Evolutionary conservation across 2,797 vertebrate species (phyloP).

Genomic region (Falco biarmicus): DNA sequence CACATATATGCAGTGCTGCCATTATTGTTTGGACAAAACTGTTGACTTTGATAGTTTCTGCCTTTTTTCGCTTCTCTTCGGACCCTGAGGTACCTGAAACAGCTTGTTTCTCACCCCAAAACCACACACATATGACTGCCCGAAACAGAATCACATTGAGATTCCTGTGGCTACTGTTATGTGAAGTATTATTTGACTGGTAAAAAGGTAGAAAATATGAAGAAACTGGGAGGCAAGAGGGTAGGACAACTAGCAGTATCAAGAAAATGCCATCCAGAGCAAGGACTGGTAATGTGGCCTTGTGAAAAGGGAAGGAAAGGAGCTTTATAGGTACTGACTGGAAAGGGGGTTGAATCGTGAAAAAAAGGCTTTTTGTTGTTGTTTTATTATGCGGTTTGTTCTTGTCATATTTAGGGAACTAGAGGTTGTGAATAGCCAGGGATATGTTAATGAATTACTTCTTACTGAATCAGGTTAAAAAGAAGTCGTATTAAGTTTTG

Average conservation of each 20-base stretch:
- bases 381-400: not conserved
- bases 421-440: not conserved
- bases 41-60: not conserved
- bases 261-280: not conserved
- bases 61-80: not conserved
- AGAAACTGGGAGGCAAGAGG: not conserved
- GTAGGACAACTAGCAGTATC: not conserved
- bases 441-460: not conserved
- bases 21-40: not conserved
- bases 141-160: not conserved
- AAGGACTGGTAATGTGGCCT: not conserved
- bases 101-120: not conserved
- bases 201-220: not conserved
- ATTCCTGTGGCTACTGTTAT: not conserved
- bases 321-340: not conserved
- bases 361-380: not conserved
- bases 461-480: not conserved
- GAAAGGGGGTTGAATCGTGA: not conserved
- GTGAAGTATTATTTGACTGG: not conserved
- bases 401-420: not conserved
- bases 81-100: not conserved
- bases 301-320: not conserved
- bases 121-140: accelerated
- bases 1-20: accelerated
- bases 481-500: not conserved